Conservation (phyloP, 1,140 invertebrate species). For the Camponotus floridanus region DNA sequence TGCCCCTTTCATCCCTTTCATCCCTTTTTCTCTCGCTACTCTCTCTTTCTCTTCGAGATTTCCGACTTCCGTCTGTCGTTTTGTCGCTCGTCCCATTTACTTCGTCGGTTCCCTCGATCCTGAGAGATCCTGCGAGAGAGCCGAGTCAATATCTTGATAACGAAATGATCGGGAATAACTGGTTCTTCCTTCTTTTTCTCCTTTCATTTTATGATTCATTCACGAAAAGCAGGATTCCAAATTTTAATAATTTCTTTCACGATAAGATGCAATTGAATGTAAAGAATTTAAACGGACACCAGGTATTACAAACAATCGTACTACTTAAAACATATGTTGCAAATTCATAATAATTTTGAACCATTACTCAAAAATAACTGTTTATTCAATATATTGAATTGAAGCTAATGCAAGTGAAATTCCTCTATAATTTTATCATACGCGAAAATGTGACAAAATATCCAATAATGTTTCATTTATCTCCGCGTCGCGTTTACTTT, state of each 20-base stretch:
- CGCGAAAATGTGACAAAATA: neutral
- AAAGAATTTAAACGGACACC: neutral
- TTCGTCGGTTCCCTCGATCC: constrained; percentile 3
- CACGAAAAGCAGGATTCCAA: neutral
- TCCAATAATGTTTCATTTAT: neutral
- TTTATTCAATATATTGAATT: neutral
- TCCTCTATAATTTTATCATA: neutral
- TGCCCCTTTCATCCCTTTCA: neutral
- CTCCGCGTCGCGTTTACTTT: neutral
- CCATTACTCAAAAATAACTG: neutral
- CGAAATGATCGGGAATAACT: constrained; percentile 9
- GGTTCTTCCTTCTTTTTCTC: neutral
- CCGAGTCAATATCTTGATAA: constrained; percentile 15
- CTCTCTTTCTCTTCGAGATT: neutral
- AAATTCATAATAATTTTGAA: neutral
- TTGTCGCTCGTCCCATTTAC: constrained; percentile 54
- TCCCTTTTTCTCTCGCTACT: neutral
- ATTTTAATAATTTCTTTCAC: constrained; percentile 1
- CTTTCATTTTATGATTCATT: neutral
- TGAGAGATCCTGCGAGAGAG: neutral
- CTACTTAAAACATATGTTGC: neutral
- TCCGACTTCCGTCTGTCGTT: constrained; percentile 42
- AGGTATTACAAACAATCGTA: neutral
- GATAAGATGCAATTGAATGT: no score
- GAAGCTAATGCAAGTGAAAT: neutral